phyloP scores from a whole-genome alignment of 1,140 invertebrate species.

The Dermatophagoides farinae region DNA sequence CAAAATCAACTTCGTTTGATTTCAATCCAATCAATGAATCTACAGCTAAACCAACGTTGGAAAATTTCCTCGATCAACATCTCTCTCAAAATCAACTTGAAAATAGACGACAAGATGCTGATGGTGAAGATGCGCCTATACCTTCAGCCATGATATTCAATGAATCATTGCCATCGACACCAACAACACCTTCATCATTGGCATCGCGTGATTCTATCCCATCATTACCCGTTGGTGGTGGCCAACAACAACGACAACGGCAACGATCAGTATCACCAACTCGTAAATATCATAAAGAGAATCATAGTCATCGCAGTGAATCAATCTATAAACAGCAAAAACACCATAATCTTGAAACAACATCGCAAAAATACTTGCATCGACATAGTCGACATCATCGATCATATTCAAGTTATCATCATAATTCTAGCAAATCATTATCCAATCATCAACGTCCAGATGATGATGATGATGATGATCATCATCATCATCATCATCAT shows the following conservation, averaged over 20 bases:
- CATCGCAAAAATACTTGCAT: background rate
- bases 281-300: background rate
- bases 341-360: too few species aligned
- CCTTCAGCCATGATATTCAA: background rate
- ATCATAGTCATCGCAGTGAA: background rate
- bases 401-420: background rate
- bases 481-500: background rate
- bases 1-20: too few species aligned
- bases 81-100: too few species aligned
- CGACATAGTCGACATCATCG: background rate
- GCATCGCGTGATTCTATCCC: too few species aligned
- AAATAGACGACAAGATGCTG: too few species aligned
- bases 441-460: background rate
- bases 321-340: background rate
- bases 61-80: too few species aligned
- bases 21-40: too few species aligned
- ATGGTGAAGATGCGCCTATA: too few species aligned
- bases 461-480: too few species aligned
- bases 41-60: too few species aligned
- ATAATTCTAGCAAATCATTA: background rate
- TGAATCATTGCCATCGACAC: background rate
- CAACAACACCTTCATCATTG: background rate
- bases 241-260: background rate
- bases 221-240: background rate
- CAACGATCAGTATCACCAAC: background rate